Base-by-base conservation (phyloP, 1,140 invertebrate genomes). In the Brachystomella parvula region DNA sequence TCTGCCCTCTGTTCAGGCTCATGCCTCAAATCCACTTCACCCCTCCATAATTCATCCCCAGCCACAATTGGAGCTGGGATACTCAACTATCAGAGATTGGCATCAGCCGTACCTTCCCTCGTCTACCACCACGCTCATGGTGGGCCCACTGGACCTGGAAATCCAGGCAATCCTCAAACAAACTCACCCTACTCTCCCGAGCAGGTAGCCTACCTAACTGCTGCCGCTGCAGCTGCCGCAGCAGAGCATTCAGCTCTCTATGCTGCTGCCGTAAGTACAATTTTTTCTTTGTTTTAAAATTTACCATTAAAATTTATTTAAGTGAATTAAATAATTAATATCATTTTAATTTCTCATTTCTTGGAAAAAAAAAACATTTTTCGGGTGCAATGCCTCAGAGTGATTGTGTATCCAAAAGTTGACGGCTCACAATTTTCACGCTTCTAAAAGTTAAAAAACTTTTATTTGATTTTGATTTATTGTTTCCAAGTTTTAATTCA, bases 51-150 rank as follows among this genome's bases (percentile, higher is more conserved):
- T 24, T 3, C 58, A 6, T 35, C 58, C 3, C 33, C 58, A 32
- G 58, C 58, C 58, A 60, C 58, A 6, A 26, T 33, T 15, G 49
- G 49, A 6, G 49, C 66, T 35, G 65, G 67, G 61, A 64, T 73
- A 64, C 71, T 73, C 60, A 73, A 73, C 65, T 73, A 73, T 66
- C 71, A 73, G 67, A 70, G 71, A 70, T 70, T 73, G 66, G 71
- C 71, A 65, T 72, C 71, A 26, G 62, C 68, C 67, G 71, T 72
- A 57, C 71, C 71, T 66, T 70, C 68, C 62, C 68, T 73, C 63
- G 67, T 73, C 33, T 73, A 73, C 66, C 66, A 68, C 19, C 29
- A 35, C 29, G 44, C 21, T 30, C 17, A 33, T 12, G 30, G 49
- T 21, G 44, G 44, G 2, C 3, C 6, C 28, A 61, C 44, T 56